phyloP scores from a whole-genome alignment of 1,140 invertebrate species.

The Dolichoris vasculosae region DNA sequence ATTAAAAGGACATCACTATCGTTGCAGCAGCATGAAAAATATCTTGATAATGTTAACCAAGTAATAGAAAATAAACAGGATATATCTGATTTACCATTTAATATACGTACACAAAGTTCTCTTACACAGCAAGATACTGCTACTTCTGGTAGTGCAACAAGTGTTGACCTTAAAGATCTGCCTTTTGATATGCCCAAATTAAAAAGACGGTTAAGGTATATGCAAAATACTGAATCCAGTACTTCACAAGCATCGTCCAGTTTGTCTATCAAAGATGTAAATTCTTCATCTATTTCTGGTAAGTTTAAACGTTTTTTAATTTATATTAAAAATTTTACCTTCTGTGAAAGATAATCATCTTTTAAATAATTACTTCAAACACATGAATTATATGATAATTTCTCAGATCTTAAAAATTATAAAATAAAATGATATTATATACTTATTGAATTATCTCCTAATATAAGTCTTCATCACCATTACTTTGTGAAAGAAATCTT shows the following conservation, averaged over 20 bases:
- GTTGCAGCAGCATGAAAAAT: conserved; percentile 58
- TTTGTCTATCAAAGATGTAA: conserved; percentile 83
- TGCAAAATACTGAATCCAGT: conserved; percentile 78
- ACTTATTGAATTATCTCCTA: too few species aligned
- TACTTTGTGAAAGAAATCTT: too few species aligned
- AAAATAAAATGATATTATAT: too few species aligned
- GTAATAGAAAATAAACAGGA: conserved; percentile 74
- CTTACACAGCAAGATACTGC: conserved; percentile 76
- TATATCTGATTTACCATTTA: conserved; percentile 86
- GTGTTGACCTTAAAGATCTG: conserved; percentile 84
- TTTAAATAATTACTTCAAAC: too few species aligned
- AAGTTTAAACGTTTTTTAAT: too few species aligned
- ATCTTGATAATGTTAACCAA: conserved; percentile 72
- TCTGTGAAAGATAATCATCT: too few species aligned
- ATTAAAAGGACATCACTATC: conserved; percentile 66
- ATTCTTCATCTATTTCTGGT: conserved; percentile 74
- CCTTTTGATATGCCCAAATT: conserved; percentile 94
- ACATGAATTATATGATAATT: too few species aligned
- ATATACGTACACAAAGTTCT: conserved; percentile 83
- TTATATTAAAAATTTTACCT: too few species aligned
- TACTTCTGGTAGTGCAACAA: conserved; percentile 82
- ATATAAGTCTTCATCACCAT: too few species aligned
- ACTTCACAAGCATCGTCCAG: conserved; percentile 86
- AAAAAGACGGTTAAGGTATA: conserved; percentile 80
- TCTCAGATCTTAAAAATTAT: too few species aligned